Base-by-base conservation (phyloP, 2,797 vertebrate species). In the Hafferia zeledoni region DNA sequence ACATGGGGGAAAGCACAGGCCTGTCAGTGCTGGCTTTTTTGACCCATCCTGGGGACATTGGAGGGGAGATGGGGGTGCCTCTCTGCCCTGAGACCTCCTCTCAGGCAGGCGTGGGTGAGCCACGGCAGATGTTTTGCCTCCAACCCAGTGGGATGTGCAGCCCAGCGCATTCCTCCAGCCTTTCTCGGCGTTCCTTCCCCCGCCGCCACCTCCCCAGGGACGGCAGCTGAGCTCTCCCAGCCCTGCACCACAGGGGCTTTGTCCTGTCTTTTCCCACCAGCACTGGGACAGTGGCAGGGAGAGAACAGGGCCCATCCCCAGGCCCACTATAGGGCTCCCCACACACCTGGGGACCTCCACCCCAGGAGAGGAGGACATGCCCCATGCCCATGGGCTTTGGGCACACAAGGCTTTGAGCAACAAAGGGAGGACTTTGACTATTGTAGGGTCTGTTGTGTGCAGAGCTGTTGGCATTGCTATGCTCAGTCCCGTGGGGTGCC, bases 311-410 rank as follows among this genome's bases (percentile, higher is more conserved):
- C 24, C 47, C 33, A 14, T 13, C 14, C 20, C 60, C 8, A 13
- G 33, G 18, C 7, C 35, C 78, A 23, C 25, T 3, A 10, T 53
- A 64, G 64, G 17, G 25, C 11, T 61, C 30, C 18, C 19, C 0
- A 0, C 4, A 2, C 1, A 2, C 28, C 41, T 25, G 30, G 31
- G 43, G 17, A 59, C 8, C 3, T 37, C 6, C 13, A 11, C 43
- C 30, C 16, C 0, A 0, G 69, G 6, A 64, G 18, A 71, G 30
- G 30, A 17, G 39, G 35, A 57, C 0, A 0, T 33, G 41, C 43
- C 63, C 61, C 10, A 13, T 0, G 1, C 10, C 14, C 1, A 0
- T 5, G 19, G 50, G 41, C 11, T n/a, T 9, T 24, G 27, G 24
- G 57, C 17, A 50, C 2, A 27, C 6, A 1, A 3, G 23, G 50